Percentiles rank a stretch among this genome's conserved stretches.
Conservation (phyloP, 2,888 invertebrate genomes). For the Argynnis bischoffii region DNA sequence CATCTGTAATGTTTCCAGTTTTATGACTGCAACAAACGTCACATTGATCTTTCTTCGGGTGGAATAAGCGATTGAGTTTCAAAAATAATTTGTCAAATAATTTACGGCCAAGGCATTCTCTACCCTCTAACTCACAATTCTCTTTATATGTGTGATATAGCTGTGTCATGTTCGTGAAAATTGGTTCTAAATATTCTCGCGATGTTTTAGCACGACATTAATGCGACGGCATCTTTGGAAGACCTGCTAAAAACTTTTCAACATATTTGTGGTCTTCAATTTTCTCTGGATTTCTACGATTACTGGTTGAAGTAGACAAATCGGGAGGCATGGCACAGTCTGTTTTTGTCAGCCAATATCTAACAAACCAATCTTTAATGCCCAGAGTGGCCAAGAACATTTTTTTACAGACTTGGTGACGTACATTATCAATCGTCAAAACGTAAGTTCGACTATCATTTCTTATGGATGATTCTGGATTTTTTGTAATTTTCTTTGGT, state of each 20-base stretch:
- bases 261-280: conserved; percentile 39
- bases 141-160: too few relatives aligned
- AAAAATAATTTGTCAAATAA: too few relatives aligned
- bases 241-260: conserved; percentile 37
- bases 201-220: not conserved
- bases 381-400: conserved; percentile 41
- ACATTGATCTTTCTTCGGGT: not conserved
- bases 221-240: conserved; percentile 42
- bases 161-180: too few relatives aligned
- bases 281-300: conserved; percentile 37
- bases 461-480: conserved; percentile 35
- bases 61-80: too few relatives aligned
- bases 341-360: conserved; percentile 18
- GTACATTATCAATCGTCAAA: conserved; percentile 41
- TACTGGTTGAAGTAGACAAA: conserved; percentile 10
- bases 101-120: too few relatives aligned
- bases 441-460: conserved; percentile 41
- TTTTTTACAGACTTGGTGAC: conserved; percentile 42
- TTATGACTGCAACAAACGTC: conserved; percentile 33
- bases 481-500: conserved; percentile 11
- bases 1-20: conserved; percentile 43
- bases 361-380: conserved; percentile 24
- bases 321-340: too few relatives aligned
- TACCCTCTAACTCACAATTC: too few relatives aligned
- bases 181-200: conserved; percentile 41